phyloP scores from a whole-genome alignment of 2,888 invertebrate genomes.

The Tholera decimalis region DNA sequence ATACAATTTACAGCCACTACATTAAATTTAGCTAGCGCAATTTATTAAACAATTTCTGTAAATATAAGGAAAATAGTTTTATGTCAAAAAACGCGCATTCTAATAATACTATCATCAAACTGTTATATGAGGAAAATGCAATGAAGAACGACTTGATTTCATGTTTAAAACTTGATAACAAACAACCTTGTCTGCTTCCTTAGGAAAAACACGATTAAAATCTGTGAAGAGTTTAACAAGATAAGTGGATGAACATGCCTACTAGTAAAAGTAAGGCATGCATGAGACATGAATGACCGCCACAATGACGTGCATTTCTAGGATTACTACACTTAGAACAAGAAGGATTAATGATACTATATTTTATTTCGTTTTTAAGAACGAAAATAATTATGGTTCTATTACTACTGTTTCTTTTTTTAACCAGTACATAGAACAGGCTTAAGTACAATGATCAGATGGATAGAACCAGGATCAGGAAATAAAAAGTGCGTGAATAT shows the following conservation, averaged over 20 bases:
- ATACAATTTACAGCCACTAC: conserved; percentile 40
- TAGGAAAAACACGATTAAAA: conserved; percentile 39
- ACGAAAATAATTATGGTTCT: not conserved
- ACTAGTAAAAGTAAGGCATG: not conserved
- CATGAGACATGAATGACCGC: not conserved
- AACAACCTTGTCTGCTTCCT: conserved; percentile 14
- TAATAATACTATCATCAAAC: conserved; percentile 7
- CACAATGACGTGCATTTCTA: not conserved
- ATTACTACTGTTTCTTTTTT: too few species aligned
- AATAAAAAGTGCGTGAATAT: too few species aligned
- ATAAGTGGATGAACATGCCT: conserved; percentile 38
- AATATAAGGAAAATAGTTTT: conserved; percentile 6
- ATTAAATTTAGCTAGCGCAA: conserved; percentile 28
- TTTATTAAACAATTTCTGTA: conserved; percentile 52
- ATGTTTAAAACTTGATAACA: conserved; percentile 3
- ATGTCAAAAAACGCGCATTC: conserved; percentile 4
- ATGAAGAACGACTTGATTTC: not conserved
- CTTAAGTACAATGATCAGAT: too few species aligned
- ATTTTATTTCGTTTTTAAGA: not conserved
- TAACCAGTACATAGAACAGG: too few species aligned
- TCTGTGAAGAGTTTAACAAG: conserved; percentile 31
- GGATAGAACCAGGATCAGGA: too few species aligned
- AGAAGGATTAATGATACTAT: not conserved
- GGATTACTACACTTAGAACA: not conserved
- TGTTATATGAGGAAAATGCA: conserved; percentile 12